These are phyloP conservation scores for Plutomurus gul DNA, from an alignment of 1,140 invertebrate genomes.

Conservation along the genomic window DNA sequence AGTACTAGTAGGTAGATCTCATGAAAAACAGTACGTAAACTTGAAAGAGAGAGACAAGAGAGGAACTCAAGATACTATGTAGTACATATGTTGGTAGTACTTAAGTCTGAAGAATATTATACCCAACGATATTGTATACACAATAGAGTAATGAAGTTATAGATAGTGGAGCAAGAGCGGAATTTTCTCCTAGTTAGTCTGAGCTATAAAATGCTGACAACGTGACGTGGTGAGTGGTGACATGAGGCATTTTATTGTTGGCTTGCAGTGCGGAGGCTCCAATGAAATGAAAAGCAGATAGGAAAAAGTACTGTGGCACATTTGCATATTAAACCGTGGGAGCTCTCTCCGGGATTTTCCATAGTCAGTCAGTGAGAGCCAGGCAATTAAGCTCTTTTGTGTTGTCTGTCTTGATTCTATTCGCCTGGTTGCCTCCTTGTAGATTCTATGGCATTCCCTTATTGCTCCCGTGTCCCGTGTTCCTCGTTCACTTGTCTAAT, in stretches of 20 bases:
- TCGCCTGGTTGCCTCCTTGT: neutral
- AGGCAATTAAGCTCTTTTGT: slow-evolving; percentile 29
- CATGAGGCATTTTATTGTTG: slow-evolving; percentile 29
- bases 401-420: slow-evolving; percentile 18
- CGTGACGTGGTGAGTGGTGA: slow-evolving; percentile 26
- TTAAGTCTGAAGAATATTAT: neutral
- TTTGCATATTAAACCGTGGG: slow-evolving; percentile 26
- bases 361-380: slow-evolving; percentile 19
- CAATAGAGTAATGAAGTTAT: neutral
- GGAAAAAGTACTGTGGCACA: slow-evolving; percentile 23
- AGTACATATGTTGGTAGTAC: neutral
- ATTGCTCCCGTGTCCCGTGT: slow-evolving; percentile 19
- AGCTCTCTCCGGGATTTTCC: slow-evolving; percentile 18
- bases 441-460: neutral
- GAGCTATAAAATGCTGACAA: slow-evolving; percentile 17
- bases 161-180: neutral
- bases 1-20: neutral
- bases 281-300: slow-evolving; percentile 25
- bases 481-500: neutral
- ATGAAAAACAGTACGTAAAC: no score
- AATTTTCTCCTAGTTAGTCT: slow-evolving; percentile 1
- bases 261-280: slow-evolving; percentile 4
- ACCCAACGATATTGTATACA: neutral
- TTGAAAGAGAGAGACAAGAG: no score
- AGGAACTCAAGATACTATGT: no score